Percentiles rank a stretch among this genome's conserved stretches.
These are phyloP conservation scores for Cosmia pyralina DNA, from an alignment of 2,888 invertebrate species.

Conservation along the genomic window DNA sequence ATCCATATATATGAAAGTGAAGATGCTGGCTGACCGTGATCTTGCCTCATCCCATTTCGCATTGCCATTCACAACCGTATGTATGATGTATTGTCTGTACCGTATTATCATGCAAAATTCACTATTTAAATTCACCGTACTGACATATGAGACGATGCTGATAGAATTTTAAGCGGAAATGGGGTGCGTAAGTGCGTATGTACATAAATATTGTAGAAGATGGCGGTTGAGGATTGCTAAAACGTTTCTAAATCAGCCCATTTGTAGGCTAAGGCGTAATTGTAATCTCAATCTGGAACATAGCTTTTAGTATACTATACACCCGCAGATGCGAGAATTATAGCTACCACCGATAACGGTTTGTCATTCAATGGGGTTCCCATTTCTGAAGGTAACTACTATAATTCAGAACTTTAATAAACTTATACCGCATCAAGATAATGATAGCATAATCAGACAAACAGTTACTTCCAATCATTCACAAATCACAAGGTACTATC, in stretches of 20 bases:
- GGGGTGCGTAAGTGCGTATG: background rate
- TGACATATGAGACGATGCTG: slow-evolving; percentile 20
- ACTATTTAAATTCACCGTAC: slow-evolving; percentile 50
- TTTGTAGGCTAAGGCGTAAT: background rate
- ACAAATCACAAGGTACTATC: slow-evolving; percentile 14
- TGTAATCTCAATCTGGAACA: background rate
- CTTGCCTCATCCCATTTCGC: slow-evolving; percentile 51
- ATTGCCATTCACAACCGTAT: slow-evolving; percentile 35
- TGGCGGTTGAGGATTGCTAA: background rate
- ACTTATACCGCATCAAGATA: slow-evolving; percentile 31
- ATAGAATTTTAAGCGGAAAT: slow-evolving; percentile 43
- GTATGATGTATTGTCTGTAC: slow-evolving; percentile 51
- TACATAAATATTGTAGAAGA: background rate
- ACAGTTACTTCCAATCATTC: slow-evolving; percentile 39
- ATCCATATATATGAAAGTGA: slow-evolving; percentile 41
- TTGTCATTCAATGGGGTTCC: background rate
- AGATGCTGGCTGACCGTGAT: slow-evolving; percentile 48
- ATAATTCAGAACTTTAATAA: slow-evolving; percentile 18
- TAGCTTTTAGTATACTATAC: background rate
- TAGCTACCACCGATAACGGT: slow-evolving; percentile 7
- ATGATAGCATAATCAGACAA: slow-evolving; percentile 37
- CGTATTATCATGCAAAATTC: slow-evolving; percentile 53
- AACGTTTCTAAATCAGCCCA: background rate
- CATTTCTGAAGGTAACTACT: slow-evolving; percentile 6
- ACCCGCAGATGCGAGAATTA: background rate